Base-by-base conservation (phyloP, 2,888 invertebrate genomes). In the Frankliniella intonsa region DNA sequence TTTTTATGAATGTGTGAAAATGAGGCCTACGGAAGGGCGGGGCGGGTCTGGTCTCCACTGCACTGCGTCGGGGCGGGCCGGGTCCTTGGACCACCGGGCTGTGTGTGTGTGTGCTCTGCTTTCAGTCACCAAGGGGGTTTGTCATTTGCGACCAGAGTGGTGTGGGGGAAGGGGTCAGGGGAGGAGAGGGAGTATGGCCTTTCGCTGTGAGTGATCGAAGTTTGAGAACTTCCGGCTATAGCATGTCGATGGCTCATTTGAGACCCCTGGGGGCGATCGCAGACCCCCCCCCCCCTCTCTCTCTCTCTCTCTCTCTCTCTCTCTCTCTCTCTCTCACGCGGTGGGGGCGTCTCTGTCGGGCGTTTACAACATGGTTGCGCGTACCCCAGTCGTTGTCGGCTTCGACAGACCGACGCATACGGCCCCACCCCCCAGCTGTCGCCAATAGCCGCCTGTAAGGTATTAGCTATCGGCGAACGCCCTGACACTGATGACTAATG, bases 211-310 rank as follows among this genome's bases (percentile, higher is more conserved):
- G 69, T 76, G 69, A 76, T 76, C 69, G 69, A 76, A 76, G 69
- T 76, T 76, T 76, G 69, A 76, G 69, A 76, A 76, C 69, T 76
- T 76, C 69, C 69, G 69, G 69, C 69, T 8, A 76, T 76, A 22
- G 69, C 69, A 76, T 76, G 69, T 76, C 69, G 69, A 76, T 76
- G 25, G 69, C 69, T 76, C 69, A 76, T 76, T 76, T 76, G 69
- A 76, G 69, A 25, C 69, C 22, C 22, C 69, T 14, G 55, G 17
- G 17, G 55, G 55, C 55, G 55, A 55, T 55, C 38, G 38, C 38
- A 38, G 38, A 38, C 2, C 38, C 38, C 55, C 55, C 55, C 55
- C 1, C 9, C 12, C 25, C 2, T 8, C 25, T 3, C 0, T 12
- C 69, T 9, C 10, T 22, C 25, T 22, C 12, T 76, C 69, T 9